These are phyloP conservation scores for Cydia splendana DNA, from an alignment of 1,140 invertebrate species.

Conservation along the genomic window DNA sequence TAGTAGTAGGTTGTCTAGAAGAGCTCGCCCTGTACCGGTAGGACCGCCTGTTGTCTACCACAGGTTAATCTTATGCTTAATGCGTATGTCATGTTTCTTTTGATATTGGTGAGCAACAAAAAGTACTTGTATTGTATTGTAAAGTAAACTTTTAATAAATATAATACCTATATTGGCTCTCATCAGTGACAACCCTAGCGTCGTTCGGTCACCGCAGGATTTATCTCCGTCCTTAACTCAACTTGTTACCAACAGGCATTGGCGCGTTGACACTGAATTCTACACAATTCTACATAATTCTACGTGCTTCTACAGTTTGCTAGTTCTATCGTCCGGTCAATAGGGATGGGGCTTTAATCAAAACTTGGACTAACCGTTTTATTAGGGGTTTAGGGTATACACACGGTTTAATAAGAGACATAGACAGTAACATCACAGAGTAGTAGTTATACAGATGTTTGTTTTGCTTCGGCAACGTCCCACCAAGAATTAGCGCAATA, in stretches of 20 bases:
- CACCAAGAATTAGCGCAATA: too few relatives aligned
- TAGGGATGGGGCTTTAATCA: conserved; percentile 17
- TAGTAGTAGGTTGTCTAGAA: too few relatives aligned
- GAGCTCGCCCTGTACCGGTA: too few relatives aligned
- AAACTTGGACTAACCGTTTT: conserved; percentile 27
- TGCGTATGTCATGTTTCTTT: too few relatives aligned
- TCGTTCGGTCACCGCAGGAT: conserved; percentile 19
- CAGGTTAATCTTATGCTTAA: too few relatives aligned
- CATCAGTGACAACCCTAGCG: conserved; percentile 11
- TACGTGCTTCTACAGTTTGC: conserved; percentile 1
- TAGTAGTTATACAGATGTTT: neutral
- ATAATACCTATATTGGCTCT: too few relatives aligned
- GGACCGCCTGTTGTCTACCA: too few relatives aligned
- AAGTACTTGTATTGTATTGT: too few relatives aligned
- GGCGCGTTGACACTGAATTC: conserved; percentile 31
- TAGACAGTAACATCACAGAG: neutral
- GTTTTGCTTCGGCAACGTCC: too few relatives aligned
- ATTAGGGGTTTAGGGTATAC: neutral
- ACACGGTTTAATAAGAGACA: neutral
- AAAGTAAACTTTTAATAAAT: too few relatives aligned
- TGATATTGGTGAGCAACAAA: too few relatives aligned
- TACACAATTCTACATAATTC: conserved; percentile 31
- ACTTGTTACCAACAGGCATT: conserved; percentile 32
- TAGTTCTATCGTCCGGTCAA: conserved; percentile 4
- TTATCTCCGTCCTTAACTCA: conserved; percentile 32